phyloP scores from a whole-genome alignment of 2,113 vertebrate species.

The Lichenostomus cassidix region DNA sequence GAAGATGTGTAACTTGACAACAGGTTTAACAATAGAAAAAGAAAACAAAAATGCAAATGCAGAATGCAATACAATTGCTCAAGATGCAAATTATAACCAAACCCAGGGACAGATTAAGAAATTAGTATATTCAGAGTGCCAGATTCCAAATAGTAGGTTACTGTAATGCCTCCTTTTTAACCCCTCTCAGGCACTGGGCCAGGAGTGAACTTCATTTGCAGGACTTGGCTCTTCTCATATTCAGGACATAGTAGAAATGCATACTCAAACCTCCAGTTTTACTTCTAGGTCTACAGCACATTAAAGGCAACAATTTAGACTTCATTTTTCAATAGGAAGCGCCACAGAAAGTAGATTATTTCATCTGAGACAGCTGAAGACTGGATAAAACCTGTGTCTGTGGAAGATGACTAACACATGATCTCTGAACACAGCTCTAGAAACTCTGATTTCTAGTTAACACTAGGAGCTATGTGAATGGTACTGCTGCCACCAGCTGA shows the following conservation, averaged over 20 bases:
- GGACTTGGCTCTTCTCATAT: neutral
- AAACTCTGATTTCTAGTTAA: neutral
- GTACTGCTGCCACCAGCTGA: neutral
- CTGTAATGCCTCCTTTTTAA: conserved; percentile 41
- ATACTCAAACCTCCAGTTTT: neutral
- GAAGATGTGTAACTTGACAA: conserved; percentile 36
- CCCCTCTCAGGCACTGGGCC: neutral
- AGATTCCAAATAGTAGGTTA: conserved; percentile 51
- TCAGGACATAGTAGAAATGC: neutral
- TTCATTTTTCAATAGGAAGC: neutral
- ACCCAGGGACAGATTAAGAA: conserved; percentile 26
- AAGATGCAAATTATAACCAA: conserved; percentile 51
- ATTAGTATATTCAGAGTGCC: conserved; percentile 6
- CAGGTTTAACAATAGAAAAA: conserved; percentile 55
- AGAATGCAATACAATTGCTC: neutral
- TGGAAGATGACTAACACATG: neutral
- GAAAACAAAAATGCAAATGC: conserved; percentile 28
- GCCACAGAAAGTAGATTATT: neutral
- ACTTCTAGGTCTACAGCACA: neutral
- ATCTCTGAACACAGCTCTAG: neutral
- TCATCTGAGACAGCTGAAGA: neutral
- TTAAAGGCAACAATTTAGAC: neutral
- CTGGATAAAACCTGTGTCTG: neutral
- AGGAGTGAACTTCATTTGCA: neutral
- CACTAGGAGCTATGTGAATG: neutral